phyloP scores from a whole-genome alignment of 2,797 vertebrate genomes.

The Phalloptychus januarius region DNA sequence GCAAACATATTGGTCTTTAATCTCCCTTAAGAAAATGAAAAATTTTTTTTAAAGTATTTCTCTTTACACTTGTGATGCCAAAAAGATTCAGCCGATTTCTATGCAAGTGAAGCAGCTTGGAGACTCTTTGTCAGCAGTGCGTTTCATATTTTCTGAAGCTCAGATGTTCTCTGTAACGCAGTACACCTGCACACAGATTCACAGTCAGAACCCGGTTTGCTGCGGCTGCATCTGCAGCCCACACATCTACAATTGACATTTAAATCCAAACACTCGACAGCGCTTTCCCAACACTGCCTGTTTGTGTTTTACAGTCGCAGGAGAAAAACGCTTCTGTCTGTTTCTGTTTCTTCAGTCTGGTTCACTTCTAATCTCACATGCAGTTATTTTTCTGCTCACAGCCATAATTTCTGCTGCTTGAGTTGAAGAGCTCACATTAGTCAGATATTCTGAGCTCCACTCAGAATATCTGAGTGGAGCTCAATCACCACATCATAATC shows the following conservation, averaged over 20 bases:
- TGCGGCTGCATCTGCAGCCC: constrained; percentile 45
- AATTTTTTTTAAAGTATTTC: background rate
- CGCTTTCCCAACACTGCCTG: constrained; percentile 46
- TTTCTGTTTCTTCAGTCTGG: background rate
- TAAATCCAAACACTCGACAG: constrained; percentile 62
- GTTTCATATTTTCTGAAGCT: background rate
- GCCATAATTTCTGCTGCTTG: background rate
- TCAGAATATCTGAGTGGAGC: too few species aligned
- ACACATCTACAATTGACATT: constrained; percentile 62
- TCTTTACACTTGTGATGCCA: background rate
- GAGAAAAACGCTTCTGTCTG: too few species aligned
- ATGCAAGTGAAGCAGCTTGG: background rate
- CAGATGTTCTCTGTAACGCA: background rate
- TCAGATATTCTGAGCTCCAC: background rate
- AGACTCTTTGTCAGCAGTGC: background rate
- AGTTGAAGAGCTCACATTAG: background rate
- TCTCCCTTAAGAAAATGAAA: background rate
- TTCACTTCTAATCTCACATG: background rate
- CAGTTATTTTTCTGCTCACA: background rate
- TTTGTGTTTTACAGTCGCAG: constrained; percentile 22
- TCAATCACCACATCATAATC: too few species aligned
- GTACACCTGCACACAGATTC: constrained; percentile 3
- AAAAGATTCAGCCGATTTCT: background rate
- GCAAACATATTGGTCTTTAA: background rate
- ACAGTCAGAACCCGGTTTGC: constrained; percentile 21